Evolutionary conservation across 2,113 vertebrate genomes (phyloP).

Genomic region (Lophura nycthemera): DNA sequence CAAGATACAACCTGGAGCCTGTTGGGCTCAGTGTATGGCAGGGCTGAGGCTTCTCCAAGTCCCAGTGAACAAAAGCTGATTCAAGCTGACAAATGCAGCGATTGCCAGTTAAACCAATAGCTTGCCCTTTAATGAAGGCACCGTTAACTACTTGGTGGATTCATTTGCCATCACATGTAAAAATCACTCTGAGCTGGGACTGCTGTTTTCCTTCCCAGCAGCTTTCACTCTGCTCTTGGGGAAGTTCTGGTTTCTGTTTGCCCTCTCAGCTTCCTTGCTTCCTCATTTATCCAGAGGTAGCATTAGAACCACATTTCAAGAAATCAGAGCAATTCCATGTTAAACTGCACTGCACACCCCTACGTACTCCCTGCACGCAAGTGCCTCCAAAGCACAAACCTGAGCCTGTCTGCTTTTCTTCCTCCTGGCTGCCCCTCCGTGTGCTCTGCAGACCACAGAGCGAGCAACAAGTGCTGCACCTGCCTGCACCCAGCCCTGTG

Average conservation of each 20-base stretch:
- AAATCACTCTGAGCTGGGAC: background rate
- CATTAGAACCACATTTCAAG: background rate
- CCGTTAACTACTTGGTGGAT: background rate
- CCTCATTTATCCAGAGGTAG: background rate
- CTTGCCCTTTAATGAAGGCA: background rate
- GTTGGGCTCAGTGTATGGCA: background rate
- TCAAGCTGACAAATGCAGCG: background rate
- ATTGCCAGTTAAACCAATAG: background rate
- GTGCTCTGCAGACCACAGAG: accelerated
- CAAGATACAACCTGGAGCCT: background rate
- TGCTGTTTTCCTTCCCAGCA: background rate
- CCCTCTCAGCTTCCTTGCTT: background rate
- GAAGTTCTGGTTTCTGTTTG: background rate
- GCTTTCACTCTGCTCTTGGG: background rate
- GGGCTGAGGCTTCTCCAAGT: background rate
- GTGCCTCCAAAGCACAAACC: background rate
- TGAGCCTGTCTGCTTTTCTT: background rate
- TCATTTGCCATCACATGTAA: background rate
- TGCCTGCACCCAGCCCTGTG: accelerated
- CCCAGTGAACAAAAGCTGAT: background rate
- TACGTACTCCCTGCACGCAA: background rate
- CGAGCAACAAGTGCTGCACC: no score
- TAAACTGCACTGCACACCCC: background rate
- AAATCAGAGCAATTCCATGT: accelerated
- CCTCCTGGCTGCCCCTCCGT: background rate